Evolutionary conservation across 2,113 vertebrate species (phyloP), one percentile per base, ranked within the genome.

Genomic region (Pongo pygmaeus): DNA sequence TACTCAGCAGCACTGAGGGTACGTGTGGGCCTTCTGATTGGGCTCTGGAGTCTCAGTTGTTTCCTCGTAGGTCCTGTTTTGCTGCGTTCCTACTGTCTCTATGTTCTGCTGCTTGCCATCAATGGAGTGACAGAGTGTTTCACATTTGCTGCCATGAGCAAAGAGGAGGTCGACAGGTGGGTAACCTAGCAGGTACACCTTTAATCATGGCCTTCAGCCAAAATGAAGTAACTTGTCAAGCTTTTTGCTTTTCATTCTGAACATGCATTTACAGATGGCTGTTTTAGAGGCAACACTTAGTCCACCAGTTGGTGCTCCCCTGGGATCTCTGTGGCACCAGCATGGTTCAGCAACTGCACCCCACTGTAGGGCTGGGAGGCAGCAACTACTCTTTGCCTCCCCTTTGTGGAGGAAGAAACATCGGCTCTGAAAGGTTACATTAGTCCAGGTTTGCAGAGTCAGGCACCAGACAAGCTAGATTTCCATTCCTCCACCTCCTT

Each of bases 101-200:
- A 99, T 48, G 99, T 99, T 78, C 98, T 99, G 11, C 99, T 99
- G 80, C 99, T 99, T 85, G 99, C 99, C 95, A 92, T 99, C 84
- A 99, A 99, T 64, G 99, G 99, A 57, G 98, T 99, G 61, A 99
- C 99, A 0, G 99, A 99, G 97, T 99, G 99, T 96, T 99, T 99
- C 96, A 99, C 99, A 0, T 99, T 99, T 98, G 99, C 99, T 97
- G 99, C 99, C 86, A 99, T 99, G 99, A 99, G 99, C 98, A 99
- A 99, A 97, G 98, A 99, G 84, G 99, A 99, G 91, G 99, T 99
- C 5, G 99, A 99, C 99, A 99, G 99, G 99, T 99, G 95, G 98
- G 99, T 98, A 88, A 75, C 46, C 16, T 74, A 64, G 38, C 89
- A 88, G 17, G 50, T 22, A 17, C 3, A 9, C 50, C 30, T 89